Base-by-base conservation (phyloP, 2,888 invertebrate species). In the Polyploca ridens region DNA sequence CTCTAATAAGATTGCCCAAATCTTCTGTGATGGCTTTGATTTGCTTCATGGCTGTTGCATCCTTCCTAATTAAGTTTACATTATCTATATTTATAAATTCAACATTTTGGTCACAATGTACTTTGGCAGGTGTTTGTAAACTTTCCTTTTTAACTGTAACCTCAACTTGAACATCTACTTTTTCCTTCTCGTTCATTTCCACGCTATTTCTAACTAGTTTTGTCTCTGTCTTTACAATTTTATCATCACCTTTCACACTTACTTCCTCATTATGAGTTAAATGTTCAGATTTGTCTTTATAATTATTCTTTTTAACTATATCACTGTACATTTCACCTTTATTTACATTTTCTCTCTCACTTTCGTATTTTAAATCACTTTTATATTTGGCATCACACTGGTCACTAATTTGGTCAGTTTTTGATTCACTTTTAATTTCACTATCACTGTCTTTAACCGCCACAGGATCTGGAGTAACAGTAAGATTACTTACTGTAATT, bases 11-110 rank as follows among this genome's bases (percentile, higher is more conserved):
- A 67, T 90, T 87, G 19, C 91, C 89, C 67, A 95, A 81, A 67
- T 94, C 91, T 71, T 94, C 88, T 13, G 90, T 89, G 57, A 91
- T 86, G 27, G 86, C 85, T 77, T 88, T 89, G 61, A 94, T 87
- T 73, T 91, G 83, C 68, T 87, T 83, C 81, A 92, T 84, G 49
- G 90, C 83, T 68, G 82, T 80, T 58, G 78, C 83, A 62, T 81
- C 76, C 64, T 79, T 16, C 19, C 19, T 80, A 67, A 82, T 79
- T 65, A 72, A 76, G 77, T 71, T 76, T 70, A 72, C 75, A 68
- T 83, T 79, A 72, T 82, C 83, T 77, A 75, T 74, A 67, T 75
- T 70, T 64, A 73, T 79, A 74, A 74, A 76, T 71, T 83, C 83
- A 54, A 54, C 35, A 14, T 61, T 61, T 82, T 82, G 75, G 67